Evolutionary conservation across 2,888 invertebrate species (phyloP), one percentile per base, ranked within the genome.

Genomic region (Drosophila prolongata): DNA sequence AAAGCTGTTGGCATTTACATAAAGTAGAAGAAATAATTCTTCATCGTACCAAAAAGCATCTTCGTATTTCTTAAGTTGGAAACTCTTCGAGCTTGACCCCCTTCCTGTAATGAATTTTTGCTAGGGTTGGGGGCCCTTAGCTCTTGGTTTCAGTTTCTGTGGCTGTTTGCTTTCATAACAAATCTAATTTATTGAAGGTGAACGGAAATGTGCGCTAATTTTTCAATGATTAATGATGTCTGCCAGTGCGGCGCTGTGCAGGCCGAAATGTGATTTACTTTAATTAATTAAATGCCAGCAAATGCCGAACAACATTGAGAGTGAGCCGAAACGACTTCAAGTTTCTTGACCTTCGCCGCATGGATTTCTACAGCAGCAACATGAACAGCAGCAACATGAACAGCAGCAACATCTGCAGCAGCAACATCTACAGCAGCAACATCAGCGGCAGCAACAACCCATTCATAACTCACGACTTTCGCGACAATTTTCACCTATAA

Each of bases 401-500:
- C 53, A 57, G 3, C 43, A 62, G 16, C 34, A 19, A 10, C 43
- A 44, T 3, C 16, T 6, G 6, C 54, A 46, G 13, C 44, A 58
- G 19, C 35, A 24, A 9, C 44, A 46, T 6, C 27, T 14, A 1
- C 58, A 60, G 8, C 49, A 43, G 35, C 62, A 11, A 14, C 55
- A 44, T 8, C 52, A 49, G 14, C 24, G n/a, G 14, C 54, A 58
- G 1, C 59, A 44, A 43, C 64, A 64, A 64, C 75, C 74, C 59
- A 79, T 77, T 77, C 85, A 85, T 85, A 84, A 85, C 82, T 84
- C 87, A 84, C 85, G 79, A 85, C 84, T 84, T 84, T 87, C 81
- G 84, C 85, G 87, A 85, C 84, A 84, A 87, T 84, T 84, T 84
- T 84, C 87, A 87, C 87, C 87, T 74, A 84, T 87, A 84, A 79